Base-by-base conservation (phyloP, 2,797 vertebrate genomes). In the Macropus fuliginosus region DNA sequence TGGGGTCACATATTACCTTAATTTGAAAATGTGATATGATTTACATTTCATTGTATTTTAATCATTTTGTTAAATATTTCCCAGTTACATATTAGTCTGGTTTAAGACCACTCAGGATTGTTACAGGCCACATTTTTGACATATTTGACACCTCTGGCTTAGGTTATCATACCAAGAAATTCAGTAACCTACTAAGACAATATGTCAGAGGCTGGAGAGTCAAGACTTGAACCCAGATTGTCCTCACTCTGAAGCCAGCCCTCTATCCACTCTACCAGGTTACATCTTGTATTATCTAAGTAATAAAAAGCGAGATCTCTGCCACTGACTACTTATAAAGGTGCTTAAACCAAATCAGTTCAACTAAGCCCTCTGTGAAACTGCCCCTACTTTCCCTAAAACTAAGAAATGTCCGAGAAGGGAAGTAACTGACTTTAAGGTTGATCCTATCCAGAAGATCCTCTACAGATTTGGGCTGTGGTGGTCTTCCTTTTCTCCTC, bases 381-480 rank as follows among this genome's bases (percentile, higher is more conserved):
- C 31, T 27, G 31, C 46, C 34, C 55, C 57, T 28, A 1, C 56
- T 52, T 16, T 55, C 46, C 54, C 27, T 55, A 50, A 91, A 54
- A 90, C 66, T 46, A 55, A 50, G 28, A 4, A 18, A 2, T 10
- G 10, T 34, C 93, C 89, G 0, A 28, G 5, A 90, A 66, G 29
- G 96, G 90, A 97, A 87, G 4, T 4, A 46, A 97, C 96, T 96
- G 97, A 99, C 99, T 99, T 99, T 99, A 95, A 99, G 99, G 98
- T 99, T 99, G 98, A 99, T 99, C 93, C 99, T 99, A 92, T 99
- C 99, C 93, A 99, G 98, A 92, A 99, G 99, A 55, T 99, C 99
- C 97, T 99, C 99, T 96, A 99, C 99, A 0, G 99, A 99, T 94
- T 99, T 99, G 96, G 99, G 99, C 97, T 99, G 99, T n/a, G 99